Conservation (phyloP, 2,888 invertebrate species). For the Camptogramma bilineatum region DNA sequence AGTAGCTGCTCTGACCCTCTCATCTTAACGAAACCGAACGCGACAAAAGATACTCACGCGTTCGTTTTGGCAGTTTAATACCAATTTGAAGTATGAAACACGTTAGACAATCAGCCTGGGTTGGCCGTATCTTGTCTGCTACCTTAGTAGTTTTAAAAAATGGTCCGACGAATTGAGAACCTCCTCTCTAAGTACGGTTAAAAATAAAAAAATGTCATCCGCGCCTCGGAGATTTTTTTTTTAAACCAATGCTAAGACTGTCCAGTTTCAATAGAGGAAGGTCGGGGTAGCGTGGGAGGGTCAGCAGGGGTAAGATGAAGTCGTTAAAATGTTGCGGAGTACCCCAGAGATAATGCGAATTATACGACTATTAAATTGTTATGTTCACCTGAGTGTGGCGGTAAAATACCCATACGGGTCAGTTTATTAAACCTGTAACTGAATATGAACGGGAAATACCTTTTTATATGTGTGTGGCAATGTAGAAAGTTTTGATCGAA, state of each 20-base stretch:
- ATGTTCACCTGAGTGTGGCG: constrained; percentile 15
- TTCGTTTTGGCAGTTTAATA: too few relatives aligned
- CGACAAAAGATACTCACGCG: too few relatives aligned
- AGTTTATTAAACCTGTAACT: not conserved
- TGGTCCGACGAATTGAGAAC: too few relatives aligned
- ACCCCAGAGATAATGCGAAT: constrained; percentile 22
- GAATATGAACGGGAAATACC: not conserved
- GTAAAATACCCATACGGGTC: not conserved
- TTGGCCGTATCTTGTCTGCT: too few relatives aligned
- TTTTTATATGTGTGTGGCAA: not conserved
- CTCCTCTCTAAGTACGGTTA: too few relatives aligned
- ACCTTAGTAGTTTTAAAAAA: too few relatives aligned
- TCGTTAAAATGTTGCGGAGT: constrained; percentile 21
- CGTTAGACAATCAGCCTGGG: too few relatives aligned
- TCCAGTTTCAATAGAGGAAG: not conserved
- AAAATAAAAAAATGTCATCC: too few relatives aligned
- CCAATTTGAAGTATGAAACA: too few relatives aligned
- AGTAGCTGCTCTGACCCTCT: too few relatives aligned
- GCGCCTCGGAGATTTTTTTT: too few relatives aligned
- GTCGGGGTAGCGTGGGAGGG: constrained; percentile 12
- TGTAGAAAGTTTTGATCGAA: not conserved
- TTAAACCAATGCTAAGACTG: not conserved
- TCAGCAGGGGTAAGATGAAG: constrained; percentile 20
- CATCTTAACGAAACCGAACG: too few relatives aligned
- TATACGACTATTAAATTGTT: constrained; percentile 25